These are phyloP conservation scores for Meloidogyne floridensis DNA, from an alignment of 1,140 invertebrate genomes.

Conservation along the genomic window DNA sequence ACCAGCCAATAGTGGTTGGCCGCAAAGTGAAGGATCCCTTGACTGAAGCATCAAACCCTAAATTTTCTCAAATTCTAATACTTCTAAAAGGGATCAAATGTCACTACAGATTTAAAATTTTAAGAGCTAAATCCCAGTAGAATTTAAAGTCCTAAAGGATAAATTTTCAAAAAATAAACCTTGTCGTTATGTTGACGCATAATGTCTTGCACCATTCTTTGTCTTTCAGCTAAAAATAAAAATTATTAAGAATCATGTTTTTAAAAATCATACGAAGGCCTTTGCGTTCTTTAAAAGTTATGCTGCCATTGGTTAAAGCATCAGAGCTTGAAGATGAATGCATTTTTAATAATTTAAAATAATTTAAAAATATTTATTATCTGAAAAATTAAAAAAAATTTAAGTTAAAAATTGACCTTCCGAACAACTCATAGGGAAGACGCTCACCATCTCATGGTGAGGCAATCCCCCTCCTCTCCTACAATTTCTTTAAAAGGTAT, in stretches of 20 bases:
- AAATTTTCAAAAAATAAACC: not conserved
- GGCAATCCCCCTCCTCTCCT: too few species aligned
- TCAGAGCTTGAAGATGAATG: not conserved
- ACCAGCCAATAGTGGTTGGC: too few species aligned
- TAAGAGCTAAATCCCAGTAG: not conserved
- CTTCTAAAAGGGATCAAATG: too few species aligned
- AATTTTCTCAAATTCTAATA: too few species aligned
- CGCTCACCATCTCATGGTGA: too few species aligned
- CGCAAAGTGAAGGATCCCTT: too few species aligned
- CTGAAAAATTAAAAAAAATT: not conserved
- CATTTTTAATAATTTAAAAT: not conserved
- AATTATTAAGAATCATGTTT: not conserved
- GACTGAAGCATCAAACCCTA: too few species aligned
- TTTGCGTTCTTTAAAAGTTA: slow-evolving; percentile 6
- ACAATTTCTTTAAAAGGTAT: too few species aligned
- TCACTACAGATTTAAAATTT: slow-evolving; percentile 13
- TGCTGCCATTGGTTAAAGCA: not conserved
- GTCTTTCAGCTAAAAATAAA: slow-evolving; percentile 69
- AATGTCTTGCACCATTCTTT: slow-evolving; percentile 71
- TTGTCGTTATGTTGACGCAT: slow-evolving; percentile 71
- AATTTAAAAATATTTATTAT: not conserved
- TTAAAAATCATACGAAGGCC: slow-evolving; percentile 8
- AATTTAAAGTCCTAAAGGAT: not conserved
- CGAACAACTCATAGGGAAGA: too few species aligned
- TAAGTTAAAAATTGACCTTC: not conserved